A percentile compares a stretch with the other conserved stretches of the same genome.
These are phyloP conservation scores for Oophaga sylvatica DNA, from an alignment of 2,797 vertebrate genomes.

Conservation along the genomic window DNA sequence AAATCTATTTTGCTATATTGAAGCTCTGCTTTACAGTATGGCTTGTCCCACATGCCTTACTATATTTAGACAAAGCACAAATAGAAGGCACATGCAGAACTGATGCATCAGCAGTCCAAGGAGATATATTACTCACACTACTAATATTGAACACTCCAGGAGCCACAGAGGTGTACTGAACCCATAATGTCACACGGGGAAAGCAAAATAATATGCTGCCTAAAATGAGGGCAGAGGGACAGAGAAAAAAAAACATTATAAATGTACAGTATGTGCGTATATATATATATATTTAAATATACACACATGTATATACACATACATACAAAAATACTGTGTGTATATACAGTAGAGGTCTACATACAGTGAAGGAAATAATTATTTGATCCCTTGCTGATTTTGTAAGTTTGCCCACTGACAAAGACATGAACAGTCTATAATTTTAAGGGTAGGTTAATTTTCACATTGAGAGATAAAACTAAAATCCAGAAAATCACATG, in stretches of 20 bases:
- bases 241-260: not conserved
- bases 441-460: too few relatives aligned
- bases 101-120: constrained; percentile 58
- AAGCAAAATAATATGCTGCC: constrained; percentile 57
- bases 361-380: too few relatives aligned
- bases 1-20: constrained; percentile 36
- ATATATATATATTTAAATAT: not conserved
- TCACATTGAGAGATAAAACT: too few relatives aligned
- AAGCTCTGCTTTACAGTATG: constrained; percentile 20
- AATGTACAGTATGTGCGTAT: too few relatives aligned
- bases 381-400: too few relatives aligned
- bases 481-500: too few relatives aligned
- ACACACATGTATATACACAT: constrained; percentile 12
- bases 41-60: constrained; percentile 50
- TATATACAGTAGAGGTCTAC: not conserved
- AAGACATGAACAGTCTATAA: too few relatives aligned
- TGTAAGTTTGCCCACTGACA: too few relatives aligned
- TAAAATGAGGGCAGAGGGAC: constrained; percentile 44
- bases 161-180: constrained; percentile 53
- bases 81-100: constrained; percentile 56
- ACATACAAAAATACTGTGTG: not conserved
- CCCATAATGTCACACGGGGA: constrained; percentile 59
- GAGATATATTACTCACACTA: constrained; percentile 59
- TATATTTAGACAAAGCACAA: constrained; percentile 57
- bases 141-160: constrained; percentile 57